These are phyloP conservation scores for Actinernus sp. DNA, from an alignment of 92 coral and sea anemone genomes.

Conservation along the genomic window DNA sequence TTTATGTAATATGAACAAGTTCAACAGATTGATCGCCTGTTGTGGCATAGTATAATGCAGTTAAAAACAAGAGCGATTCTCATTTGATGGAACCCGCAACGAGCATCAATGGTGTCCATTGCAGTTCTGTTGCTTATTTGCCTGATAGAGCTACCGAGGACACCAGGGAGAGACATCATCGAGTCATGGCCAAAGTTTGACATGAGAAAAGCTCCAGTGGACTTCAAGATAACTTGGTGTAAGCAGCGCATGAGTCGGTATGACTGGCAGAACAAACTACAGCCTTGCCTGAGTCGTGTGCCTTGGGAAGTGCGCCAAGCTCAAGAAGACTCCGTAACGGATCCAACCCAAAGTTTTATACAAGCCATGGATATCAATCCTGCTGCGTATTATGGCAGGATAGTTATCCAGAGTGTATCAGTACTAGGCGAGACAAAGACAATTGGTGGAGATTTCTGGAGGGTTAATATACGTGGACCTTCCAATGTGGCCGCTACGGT, in stretches of 20 bases:
- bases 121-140: too few relatives aligned
- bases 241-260: conserved; percentile 65
- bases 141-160: too few relatives aligned
- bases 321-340: conserved; percentile 28
- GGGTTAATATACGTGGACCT: conserved; percentile 80
- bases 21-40: too few relatives aligned
- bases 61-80: too few relatives aligned
- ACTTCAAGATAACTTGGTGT: conserved; percentile 57
- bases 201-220: not conserved
- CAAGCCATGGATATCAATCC: conserved; percentile 50
- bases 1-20: too few relatives aligned
- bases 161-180: not conserved
- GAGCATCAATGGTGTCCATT: too few relatives aligned
- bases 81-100: too few relatives aligned
- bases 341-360: conserved; percentile 42
- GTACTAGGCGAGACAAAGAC: conserved; percentile 38
- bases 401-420: conserved; percentile 64
- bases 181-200: not conserved
- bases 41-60: too few relatives aligned
- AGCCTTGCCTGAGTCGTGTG: conserved; percentile 49
- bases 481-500: conserved; percentile 73
- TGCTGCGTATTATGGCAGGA: conserved; percentile 52
- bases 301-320: conserved; percentile 38
- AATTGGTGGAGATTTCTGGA: conserved; percentile 80
- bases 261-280: conserved; percentile 65